Conservation (phyloP, 2,113 vertebrate species). For the Crotophaga sulcirostris region DNA sequence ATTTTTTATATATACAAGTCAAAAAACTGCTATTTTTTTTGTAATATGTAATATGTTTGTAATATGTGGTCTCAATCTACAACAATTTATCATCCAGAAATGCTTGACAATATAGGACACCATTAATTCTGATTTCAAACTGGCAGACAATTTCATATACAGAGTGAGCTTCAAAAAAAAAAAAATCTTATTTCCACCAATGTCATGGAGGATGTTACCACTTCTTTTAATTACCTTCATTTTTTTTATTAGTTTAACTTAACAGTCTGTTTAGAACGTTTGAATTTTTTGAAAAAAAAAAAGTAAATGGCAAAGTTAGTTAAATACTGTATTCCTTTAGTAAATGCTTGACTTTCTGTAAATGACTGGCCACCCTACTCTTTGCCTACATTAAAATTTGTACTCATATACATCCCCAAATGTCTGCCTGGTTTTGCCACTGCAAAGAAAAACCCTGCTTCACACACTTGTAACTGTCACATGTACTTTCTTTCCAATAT, state of each 20-base stretch:
- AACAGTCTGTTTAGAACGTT: background rate
- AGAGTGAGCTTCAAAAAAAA: background rate
- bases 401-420: background rate
- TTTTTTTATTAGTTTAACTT: background rate
- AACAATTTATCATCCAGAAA: constrained; percentile 15
- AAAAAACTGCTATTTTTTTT: background rate
- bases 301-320: background rate
- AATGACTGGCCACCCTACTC: background rate
- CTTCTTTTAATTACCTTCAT: background rate
- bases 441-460: background rate
- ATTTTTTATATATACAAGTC: background rate
- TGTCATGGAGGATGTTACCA: background rate
- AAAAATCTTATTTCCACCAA: background rate
- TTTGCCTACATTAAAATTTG: background rate
- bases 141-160: background rate
- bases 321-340: background rate
- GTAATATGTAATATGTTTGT: background rate
- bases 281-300: background rate
- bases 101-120: background rate
- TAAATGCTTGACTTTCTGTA: background rate
- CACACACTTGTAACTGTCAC: background rate
- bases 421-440: background rate
- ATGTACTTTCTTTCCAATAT: background rate
- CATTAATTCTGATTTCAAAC: constrained; percentile 18
- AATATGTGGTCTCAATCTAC: background rate